Percentiles rank a stretch among this genome's conserved stretches.
phyloP scores from a whole-genome alignment of 2,888 invertebrate genomes.

The Pterobdella sp. region DNA sequence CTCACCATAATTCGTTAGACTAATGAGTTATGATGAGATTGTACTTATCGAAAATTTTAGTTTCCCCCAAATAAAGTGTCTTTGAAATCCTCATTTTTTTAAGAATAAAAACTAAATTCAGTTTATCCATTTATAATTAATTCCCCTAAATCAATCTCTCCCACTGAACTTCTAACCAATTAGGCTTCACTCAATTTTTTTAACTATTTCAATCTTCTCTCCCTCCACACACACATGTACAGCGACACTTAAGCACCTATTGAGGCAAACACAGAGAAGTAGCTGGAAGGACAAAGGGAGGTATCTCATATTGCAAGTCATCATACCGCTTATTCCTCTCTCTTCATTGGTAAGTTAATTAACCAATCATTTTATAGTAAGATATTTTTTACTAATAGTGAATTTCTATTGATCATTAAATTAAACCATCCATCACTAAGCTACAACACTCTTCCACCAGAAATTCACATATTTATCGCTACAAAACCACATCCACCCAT shows the following conservation, averaged over 20 bases:
- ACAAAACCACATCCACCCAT: background rate
- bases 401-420: background rate
- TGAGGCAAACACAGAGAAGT: slow-evolving; percentile 2
- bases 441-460: background rate
- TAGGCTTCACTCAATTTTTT: too few relatives aligned
- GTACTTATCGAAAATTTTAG: too few relatives aligned
- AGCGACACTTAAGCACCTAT: slow-evolving; percentile 33
- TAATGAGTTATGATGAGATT: too few relatives aligned
- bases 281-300: slow-evolving; percentile 37
- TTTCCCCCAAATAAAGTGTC: too few relatives aligned
- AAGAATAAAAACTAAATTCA: too few relatives aligned
- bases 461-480: background rate
- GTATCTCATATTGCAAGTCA: slow-evolving; percentile 41
- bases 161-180: too few relatives aligned
- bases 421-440: background rate
- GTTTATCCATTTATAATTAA: too few relatives aligned
- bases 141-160: too few relatives aligned
- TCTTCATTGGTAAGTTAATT: slow-evolving; percentile 12
- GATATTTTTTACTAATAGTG: background rate
- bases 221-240: too few relatives aligned
- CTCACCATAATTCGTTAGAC: too few relatives aligned
- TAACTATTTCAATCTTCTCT: too few relatives aligned
- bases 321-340: slow-evolving; percentile 40
- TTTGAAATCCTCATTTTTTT: too few relatives aligned
- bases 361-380: background rate